Conservation (phyloP, 2,113 vertebrate species). For the Sylvietta virens region DNA sequence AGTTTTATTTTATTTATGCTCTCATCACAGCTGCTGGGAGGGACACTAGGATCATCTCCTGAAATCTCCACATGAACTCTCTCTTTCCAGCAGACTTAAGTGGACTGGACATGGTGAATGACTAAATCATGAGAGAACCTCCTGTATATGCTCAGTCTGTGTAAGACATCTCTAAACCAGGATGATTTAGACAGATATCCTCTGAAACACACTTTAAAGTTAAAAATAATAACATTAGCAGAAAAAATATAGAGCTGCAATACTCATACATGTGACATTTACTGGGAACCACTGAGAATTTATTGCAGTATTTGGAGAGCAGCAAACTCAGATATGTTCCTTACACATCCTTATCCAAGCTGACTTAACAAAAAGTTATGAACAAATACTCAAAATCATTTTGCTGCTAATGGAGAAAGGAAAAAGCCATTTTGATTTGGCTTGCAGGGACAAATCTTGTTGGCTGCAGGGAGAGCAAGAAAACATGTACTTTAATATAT, state of each 20-base stretch:
- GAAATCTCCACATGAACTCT: background rate
- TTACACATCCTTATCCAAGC: background rate
- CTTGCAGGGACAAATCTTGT: background rate
- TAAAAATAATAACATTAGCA: background rate
- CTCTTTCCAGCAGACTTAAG: background rate
- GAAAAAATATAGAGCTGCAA: background rate
- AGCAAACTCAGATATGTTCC: background rate
- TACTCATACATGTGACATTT: background rate
- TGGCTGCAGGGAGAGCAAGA: background rate
- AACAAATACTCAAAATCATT: background rate
- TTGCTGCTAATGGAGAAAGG: background rate
- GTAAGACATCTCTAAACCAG: background rate
- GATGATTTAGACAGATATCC: background rate
- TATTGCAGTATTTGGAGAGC: background rate
- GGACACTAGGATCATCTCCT: background rate
- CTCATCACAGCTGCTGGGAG: background rate
- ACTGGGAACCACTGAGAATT: background rate
- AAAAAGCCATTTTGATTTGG: background rate
- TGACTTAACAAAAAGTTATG: background rate
- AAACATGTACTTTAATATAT: background rate
- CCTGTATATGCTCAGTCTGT: background rate
- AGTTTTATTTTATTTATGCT: background rate
- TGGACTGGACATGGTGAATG: background rate
- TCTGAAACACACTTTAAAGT: background rate
- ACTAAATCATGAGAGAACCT: background rate